Evolutionary conservation across 2,888 invertebrate genomes (phyloP).

Genomic region (Ceriagrion tenellum): DNA sequence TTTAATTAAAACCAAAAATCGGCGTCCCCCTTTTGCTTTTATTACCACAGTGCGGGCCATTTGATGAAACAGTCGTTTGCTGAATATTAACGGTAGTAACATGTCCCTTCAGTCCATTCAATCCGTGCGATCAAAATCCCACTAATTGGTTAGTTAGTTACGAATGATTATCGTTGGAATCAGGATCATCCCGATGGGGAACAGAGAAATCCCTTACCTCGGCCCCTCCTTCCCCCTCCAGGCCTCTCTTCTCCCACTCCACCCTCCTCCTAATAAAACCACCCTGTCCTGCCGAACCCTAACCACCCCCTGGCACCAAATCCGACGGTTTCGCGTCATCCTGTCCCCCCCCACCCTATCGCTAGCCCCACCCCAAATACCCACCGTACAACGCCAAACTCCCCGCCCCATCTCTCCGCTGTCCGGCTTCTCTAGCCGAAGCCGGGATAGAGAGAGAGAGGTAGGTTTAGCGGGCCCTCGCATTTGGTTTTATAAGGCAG

Average conservation of each 20-base stretch:
- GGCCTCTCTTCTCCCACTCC: neutral
- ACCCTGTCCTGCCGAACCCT: too few species aligned
- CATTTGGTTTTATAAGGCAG: slow-evolving; percentile 59
- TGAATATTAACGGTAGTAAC: slow-evolving; percentile 39
- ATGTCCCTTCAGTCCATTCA: slow-evolving; percentile 38
- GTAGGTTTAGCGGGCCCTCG: slow-evolving; percentile 43
- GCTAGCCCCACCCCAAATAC: too few species aligned
- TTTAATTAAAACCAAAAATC: slow-evolving; percentile 34
- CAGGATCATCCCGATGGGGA: slow-evolving; percentile 61
- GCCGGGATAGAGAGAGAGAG: neutral
- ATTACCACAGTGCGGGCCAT: neutral
- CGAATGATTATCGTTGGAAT: slow-evolving; percentile 55
- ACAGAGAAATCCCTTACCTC: neutral
- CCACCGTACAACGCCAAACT: neutral
- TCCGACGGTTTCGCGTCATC: neutral
- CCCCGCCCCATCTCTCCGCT: neutral
- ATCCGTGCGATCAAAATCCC: slow-evolving; percentile 56
- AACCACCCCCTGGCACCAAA: neutral
- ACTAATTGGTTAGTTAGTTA: slow-evolving; percentile 59
- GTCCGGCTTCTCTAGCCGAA: slow-evolving; percentile 3
- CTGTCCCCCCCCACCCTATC: neutral
- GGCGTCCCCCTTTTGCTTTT: neutral
- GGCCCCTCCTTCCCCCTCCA: neutral
- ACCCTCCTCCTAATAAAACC: neutral
- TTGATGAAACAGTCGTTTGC: slow-evolving; percentile 34